phyloP scores from a whole-genome alignment of 2,888 invertebrate species.

The Tenthredo livida region DNA sequence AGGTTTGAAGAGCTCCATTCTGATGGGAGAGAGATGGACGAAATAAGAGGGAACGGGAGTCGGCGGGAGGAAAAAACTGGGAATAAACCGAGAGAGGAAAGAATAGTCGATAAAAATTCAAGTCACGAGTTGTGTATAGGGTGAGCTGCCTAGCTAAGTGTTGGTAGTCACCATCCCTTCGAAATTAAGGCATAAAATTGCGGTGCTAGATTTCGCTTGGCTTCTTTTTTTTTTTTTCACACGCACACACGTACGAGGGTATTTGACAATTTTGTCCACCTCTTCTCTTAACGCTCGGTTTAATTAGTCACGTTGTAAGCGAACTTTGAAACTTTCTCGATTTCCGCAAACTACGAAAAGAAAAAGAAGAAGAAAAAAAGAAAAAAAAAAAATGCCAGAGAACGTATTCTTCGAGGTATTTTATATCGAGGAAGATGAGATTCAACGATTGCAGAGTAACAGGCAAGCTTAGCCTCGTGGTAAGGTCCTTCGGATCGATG shows the following conservation, averaged over 20 bases:
- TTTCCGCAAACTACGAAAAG: neutral
- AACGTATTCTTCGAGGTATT: neutral
- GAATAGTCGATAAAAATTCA: slow-evolving; percentile 36
- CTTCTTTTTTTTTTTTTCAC: neutral
- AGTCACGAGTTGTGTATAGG: slow-evolving; percentile 4
- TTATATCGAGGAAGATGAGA: neutral
- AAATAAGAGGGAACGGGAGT: neutral
- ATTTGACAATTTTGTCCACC: neutral
- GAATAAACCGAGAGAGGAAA: neutral
- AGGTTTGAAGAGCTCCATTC: slow-evolving; percentile 18
- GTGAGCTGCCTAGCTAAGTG: neutral
- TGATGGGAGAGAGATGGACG: slow-evolving; percentile 19
- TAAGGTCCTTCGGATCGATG: slow-evolving; percentile 26
- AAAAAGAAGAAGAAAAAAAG: too few relatives aligned
- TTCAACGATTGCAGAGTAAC: neutral
- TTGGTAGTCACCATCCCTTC: neutral
- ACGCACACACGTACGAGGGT: neutral
- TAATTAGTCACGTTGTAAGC: neutral
- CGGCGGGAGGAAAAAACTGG: neutral
- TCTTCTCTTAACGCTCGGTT: neutral
- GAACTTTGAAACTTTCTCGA: neutral
- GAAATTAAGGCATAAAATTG: slow-evolving; percentile 7
- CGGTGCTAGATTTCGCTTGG: neutral
- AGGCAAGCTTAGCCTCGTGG: neutral
- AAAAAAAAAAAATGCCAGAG: neutral